phyloP scores from a whole-genome alignment of 2,797 vertebrate species.

The Takifugu ocellatus region DNA sequence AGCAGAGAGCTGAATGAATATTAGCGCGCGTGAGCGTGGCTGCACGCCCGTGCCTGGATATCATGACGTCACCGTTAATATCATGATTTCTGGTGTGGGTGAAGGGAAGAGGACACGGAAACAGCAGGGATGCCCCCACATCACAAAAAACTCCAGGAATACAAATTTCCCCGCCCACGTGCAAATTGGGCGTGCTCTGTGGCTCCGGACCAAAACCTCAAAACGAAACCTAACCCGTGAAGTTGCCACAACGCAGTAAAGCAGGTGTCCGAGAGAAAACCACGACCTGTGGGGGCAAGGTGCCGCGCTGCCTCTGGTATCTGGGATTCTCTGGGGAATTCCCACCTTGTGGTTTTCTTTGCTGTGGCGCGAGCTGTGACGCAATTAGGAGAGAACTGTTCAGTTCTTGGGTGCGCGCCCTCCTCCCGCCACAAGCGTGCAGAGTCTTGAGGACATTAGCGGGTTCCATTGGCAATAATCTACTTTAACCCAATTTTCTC shows the following conservation, averaged over 20 bases:
- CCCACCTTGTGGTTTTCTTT: constrained; percentile 32
- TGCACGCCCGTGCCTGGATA: too few species aligned
- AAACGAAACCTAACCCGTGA: constrained; percentile 33
- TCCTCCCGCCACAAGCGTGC: too few species aligned
- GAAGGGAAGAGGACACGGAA: constrained; percentile 25
- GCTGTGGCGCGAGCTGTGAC: not conserved
- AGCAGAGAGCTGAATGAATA: too few species aligned
- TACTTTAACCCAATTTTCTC: too few species aligned
- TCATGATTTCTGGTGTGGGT: constrained; percentile 14
- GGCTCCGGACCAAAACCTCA: constrained; percentile 17
- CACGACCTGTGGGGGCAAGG: too few species aligned
- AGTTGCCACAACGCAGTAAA: not conserved
- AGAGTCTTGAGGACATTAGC: too few species aligned
- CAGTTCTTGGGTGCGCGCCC: too few species aligned
- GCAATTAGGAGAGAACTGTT: not conserved
- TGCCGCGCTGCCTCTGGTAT: too few species aligned
- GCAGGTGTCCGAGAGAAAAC: too few species aligned
- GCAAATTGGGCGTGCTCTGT: not conserved
- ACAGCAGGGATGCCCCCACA: constrained; percentile 35
- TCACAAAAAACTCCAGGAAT: constrained; percentile 54
- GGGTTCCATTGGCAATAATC: too few species aligned
- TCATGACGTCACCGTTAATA: not conserved
- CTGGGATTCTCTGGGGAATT: constrained; percentile 51
- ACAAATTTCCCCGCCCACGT: constrained; percentile 59
- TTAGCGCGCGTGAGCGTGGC: too few species aligned